phyloP scores from a whole-genome alignment of 2,113 vertebrate species.

The Chitala chitala region DNA sequence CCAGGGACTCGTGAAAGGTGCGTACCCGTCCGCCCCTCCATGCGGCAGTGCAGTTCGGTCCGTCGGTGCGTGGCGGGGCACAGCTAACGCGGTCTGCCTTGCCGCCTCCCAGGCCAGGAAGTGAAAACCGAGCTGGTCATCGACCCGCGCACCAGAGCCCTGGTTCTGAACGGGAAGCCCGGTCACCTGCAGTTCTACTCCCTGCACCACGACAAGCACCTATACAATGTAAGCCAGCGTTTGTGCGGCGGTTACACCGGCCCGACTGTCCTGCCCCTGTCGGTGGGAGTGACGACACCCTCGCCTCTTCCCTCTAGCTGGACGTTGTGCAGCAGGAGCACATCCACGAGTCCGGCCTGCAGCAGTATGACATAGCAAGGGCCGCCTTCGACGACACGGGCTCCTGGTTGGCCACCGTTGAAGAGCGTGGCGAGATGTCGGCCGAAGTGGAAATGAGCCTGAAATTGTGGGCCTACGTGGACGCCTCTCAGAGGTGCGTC shows the following conservation, averaged over 20 bases:
- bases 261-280: not conserved
- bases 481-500: slow-evolving; percentile 77
- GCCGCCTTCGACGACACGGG: slow-evolving; percentile 68
- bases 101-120: slow-evolving; percentile 58
- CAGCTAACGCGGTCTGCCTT: not conserved
- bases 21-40: slow-evolving; percentile 7
- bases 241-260: not conserved
- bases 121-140: slow-evolving; percentile 75
- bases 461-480: slow-evolving; percentile 80
- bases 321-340: slow-evolving; percentile 92
- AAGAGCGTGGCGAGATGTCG: slow-evolving; percentile 67
- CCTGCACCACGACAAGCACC: slow-evolving; percentile 80
- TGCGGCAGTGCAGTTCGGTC: not conserved
- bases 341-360: slow-evolving; percentile 71
- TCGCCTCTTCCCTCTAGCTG: slow-evolving; percentile 60
- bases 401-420: slow-evolving; percentile 84
- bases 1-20: slow-evolving; percentile 91
- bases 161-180: slow-evolving; percentile 91
- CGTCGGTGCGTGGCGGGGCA: too few species aligned
- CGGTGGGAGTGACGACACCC: not conserved
- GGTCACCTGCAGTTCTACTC: slow-evolving; percentile 97
- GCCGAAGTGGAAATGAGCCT: slow-evolving; percentile 72
- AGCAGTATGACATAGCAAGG: slow-evolving; percentile 76
- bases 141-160: slow-evolving; percentile 83
- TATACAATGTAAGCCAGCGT: slow-evolving; percentile 81